Percentiles rank a stretch among this genome's conserved stretches.
phyloP scores from a whole-genome alignment of 2,113 vertebrate genomes.

The Porphyrio hochstetteri region DNA sequence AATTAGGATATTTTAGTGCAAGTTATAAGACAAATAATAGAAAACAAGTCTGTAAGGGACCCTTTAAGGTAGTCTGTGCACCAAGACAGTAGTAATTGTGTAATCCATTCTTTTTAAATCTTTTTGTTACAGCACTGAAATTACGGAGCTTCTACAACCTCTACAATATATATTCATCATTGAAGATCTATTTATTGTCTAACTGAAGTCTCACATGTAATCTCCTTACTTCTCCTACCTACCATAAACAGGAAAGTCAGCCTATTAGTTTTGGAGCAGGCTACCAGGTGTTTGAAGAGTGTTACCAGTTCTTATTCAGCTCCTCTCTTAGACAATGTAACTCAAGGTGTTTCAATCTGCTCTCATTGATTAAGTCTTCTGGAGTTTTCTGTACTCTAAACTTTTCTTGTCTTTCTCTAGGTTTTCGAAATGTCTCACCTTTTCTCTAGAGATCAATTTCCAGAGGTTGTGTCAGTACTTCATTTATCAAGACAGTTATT shows the following conservation, averaged over 20 bases:
- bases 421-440: not conserved
- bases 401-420: not conserved
- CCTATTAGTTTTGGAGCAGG: not conserved
- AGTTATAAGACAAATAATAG: not conserved
- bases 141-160: not conserved
- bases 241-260: not conserved
- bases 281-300: not conserved
- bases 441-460: not conserved
- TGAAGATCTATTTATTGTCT: not conserved
- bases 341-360: not conserved
- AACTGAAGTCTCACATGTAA: not conserved
- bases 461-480: not conserved
- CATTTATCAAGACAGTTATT: not conserved
- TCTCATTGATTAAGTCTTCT: not conserved
- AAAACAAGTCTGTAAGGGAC: not conserved
- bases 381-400: not conserved
- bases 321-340: not conserved
- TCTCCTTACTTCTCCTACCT: not conserved
- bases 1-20: not conserved
- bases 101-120: not conserved
- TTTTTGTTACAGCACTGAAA: not conserved
- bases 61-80: not conserved
- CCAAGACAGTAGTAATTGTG: not conserved
- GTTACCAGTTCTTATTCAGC: not conserved
- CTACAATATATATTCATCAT: too few relatives aligned